Evolutionary conservation across 2,797 vertebrate genomes (phyloP).

Genomic region (Apodemus agrarius): DNA sequence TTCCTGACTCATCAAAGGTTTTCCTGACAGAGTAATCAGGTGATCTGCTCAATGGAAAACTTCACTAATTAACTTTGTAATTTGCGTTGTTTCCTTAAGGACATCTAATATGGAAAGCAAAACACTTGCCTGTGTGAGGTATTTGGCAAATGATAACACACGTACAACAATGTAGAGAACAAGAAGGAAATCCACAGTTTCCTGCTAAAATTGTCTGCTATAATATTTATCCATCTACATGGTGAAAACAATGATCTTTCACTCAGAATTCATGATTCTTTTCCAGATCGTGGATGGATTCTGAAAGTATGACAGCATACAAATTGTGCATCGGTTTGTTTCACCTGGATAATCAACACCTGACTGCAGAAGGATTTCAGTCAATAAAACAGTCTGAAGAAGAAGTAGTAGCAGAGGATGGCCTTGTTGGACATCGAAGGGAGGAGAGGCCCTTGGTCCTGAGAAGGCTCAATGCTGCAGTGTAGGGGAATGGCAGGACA

Average conservation of each 20-base stretch:
- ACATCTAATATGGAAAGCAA: constrained; percentile 56
- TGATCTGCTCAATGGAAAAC: constrained; percentile 38
- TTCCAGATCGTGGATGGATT: constrained; percentile 54
- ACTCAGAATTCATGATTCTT: constrained; percentile 67
- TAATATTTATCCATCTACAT: constrained; percentile 67
- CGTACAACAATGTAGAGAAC: constrained; percentile 69
- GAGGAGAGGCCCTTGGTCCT: too few species aligned
- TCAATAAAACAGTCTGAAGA: constrained; percentile 59
- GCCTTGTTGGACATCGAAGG: too few species aligned
- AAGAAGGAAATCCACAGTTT: constrained; percentile 71
- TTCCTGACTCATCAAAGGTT: constrained; percentile 50
- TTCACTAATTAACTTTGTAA: constrained; percentile 43
- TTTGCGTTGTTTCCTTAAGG: constrained; percentile 51
- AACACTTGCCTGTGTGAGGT: constrained; percentile 46
- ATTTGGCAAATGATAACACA: constrained; percentile 71
- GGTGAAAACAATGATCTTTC: constrained; percentile 60
- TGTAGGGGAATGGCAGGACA: too few species aligned
- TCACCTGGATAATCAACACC: constrained; percentile 54
- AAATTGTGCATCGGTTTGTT: constrained; percentile 66
- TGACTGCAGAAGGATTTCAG: constrained; percentile 13
- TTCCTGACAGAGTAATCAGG: constrained; percentile 22
- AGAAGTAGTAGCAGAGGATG: background rate
- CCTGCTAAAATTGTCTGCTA: constrained; percentile 67
- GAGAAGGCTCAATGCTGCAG: too few species aligned
- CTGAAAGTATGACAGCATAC: constrained; percentile 56